phyloP scores from a whole-genome alignment of 2,888 invertebrate species.

The Drosophila picticornis region DNA sequence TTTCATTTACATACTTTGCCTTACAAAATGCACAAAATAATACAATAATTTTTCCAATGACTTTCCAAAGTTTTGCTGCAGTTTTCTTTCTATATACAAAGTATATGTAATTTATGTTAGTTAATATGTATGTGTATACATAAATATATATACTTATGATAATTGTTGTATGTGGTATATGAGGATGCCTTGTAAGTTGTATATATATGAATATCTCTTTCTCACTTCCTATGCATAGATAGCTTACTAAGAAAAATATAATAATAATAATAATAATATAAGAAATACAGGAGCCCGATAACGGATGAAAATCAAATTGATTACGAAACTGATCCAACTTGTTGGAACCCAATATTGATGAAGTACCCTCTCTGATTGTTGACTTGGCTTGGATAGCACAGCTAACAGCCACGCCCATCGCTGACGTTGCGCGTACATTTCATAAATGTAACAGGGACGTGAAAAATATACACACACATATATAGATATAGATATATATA shows the following conservation, averaged over 20 bases:
- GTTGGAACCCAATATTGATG: constrained; percentile 25
- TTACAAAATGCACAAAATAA: constrained; percentile 77
- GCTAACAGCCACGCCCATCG: constrained; percentile 39
- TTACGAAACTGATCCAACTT: constrained; percentile 23
- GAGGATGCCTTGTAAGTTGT: constrained; percentile 53
- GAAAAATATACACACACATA: constrained; percentile 28
- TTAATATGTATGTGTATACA: constrained; percentile 37
- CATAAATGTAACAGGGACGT: constrained; percentile 74
- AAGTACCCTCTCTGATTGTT: constrained; percentile 6
- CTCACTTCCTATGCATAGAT: constrained; percentile 24
- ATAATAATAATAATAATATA: constrained; percentile 14
- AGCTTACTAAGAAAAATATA: constrained; percentile 35
- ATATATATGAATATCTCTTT: constrained; percentile 40
- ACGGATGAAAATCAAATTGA: constrained; percentile 15
- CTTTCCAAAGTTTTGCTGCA: constrained; percentile 53
- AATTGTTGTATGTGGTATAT: constrained; percentile 42
- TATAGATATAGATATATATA: background rate
- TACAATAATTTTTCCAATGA: constrained; percentile 58
- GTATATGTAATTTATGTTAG: constrained; percentile 48
- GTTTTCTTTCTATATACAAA: constrained; percentile 64
- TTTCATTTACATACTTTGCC: constrained; percentile 51
- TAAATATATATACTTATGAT: constrained; percentile 49
- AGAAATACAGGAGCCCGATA: constrained; percentile 34
- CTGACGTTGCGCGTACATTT: constrained; percentile 63
- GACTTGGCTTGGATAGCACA: constrained; percentile 44